Conservation (phyloP, 1,140 invertebrate genomes). For the Drosophila nikananu region DNA sequence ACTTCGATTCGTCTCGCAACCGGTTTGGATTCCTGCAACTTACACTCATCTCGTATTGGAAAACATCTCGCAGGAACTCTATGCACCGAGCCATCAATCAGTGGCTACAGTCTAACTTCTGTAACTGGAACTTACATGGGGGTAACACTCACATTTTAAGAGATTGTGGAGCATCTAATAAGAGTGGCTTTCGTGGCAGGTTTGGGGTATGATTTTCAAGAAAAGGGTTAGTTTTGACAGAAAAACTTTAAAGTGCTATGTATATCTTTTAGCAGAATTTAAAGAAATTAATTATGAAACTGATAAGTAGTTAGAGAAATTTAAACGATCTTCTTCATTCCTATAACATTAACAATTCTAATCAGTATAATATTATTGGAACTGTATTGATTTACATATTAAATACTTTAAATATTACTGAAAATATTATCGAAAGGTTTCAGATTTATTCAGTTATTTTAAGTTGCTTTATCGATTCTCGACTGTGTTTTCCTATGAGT, state of each 20-base stretch:
- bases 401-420: neutral
- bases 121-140: neutral
- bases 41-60: constrained; percentile 20
- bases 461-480: neutral
- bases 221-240: neutral
- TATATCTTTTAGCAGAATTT: neutral
- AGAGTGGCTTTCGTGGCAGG: too few species aligned
- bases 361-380: neutral
- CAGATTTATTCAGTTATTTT: neutral
- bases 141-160: neutral
- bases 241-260: neutral
- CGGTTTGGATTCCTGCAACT: constrained; percentile 46
- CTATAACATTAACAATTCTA: neutral
- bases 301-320: neutral
- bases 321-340: neutral
- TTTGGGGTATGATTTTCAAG: neutral
- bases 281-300: neutral
- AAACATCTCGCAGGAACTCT: constrained; percentile 31
- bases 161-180: neutral
- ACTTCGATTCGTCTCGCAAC: constrained; percentile 28
- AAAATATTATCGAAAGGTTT: neutral
- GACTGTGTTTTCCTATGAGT: constrained; percentile 21
- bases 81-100: constrained; percentile 31
- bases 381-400: neutral
- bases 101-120: constrained; percentile 13